Evolutionary conservation across 1,140 invertebrate species (phyloP).

Genomic region (Stegodyphus dumicola): DNA sequence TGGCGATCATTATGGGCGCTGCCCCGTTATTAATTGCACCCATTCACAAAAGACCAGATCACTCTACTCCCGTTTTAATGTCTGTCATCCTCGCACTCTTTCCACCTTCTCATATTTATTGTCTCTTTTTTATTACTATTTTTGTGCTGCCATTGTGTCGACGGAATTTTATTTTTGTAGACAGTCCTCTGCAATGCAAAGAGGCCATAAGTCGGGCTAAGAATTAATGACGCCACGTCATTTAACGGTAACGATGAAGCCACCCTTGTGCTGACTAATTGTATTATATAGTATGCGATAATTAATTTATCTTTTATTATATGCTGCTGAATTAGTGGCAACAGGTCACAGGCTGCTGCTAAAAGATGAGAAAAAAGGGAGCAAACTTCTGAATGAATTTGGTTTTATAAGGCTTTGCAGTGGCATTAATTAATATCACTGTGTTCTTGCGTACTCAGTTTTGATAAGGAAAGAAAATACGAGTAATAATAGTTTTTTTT

Average conservation of each 20-base stretch:
- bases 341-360: no score
- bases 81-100: no score
- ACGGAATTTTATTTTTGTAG: not conserved
- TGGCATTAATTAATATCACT: no score
- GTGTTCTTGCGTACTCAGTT: no score
- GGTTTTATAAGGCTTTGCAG: no score
- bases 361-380: no score
- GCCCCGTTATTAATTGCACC: slow-evolving; percentile 45
- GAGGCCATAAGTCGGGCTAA: not conserved
- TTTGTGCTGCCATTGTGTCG: slow-evolving; percentile 8
- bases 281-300: not conserved
- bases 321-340: no score
- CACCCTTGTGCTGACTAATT: not conserved
- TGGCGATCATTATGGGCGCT: slow-evolving; percentile 44
- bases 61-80: slow-evolving; percentile 40
- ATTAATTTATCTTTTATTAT: not conserved
- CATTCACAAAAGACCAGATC: slow-evolving; percentile 49
- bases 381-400: no score
- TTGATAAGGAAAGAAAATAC: no score
- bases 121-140: slow-evolving; percentile 16
- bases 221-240: slow-evolving; percentile 7
- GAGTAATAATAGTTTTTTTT: no score
- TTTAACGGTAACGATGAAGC: slow-evolving; percentile 2
- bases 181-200: not conserved
- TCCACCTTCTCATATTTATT: not conserved